Conservation (phyloP, 2,797 vertebrate species). For the Simalia tracyae region DNA sequence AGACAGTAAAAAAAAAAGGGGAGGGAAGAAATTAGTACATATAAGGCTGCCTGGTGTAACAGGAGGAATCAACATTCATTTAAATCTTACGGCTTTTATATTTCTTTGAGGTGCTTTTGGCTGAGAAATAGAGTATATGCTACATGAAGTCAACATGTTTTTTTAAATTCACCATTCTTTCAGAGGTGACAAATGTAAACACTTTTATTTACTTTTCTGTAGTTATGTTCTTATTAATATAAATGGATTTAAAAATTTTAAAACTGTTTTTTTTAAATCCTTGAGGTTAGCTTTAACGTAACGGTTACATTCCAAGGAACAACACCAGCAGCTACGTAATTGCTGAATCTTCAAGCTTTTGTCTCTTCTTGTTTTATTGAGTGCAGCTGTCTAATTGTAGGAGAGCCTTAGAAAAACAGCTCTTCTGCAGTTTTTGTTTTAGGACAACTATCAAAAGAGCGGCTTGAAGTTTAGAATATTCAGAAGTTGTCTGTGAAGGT, state of each 20-base stretch:
- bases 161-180: neutral
- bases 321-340: neutral
- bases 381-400: neutral
- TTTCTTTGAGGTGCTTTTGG: constrained; percentile 7
- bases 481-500: constrained; percentile 44
- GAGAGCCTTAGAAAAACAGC: neutral
- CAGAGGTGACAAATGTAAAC: neutral
- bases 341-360: neutral
- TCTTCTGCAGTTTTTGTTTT: neutral
- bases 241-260: neutral
- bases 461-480: constrained; percentile 25
- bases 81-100: constrained; percentile 6
- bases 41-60: neutral
- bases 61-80: neutral
- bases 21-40: neutral
- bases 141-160: neutral
- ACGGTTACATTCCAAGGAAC: neutral
- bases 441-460: neutral
- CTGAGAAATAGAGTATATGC: neutral
- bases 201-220: neutral
- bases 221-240: constrained; percentile 4
- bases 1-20: neutral
- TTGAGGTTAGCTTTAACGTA: neutral
- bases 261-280: neutral
- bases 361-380: neutral